Evolutionary conservation across 2,113 vertebrate species (phyloP).

Genomic region (Mormyrus iriodes): DNA sequence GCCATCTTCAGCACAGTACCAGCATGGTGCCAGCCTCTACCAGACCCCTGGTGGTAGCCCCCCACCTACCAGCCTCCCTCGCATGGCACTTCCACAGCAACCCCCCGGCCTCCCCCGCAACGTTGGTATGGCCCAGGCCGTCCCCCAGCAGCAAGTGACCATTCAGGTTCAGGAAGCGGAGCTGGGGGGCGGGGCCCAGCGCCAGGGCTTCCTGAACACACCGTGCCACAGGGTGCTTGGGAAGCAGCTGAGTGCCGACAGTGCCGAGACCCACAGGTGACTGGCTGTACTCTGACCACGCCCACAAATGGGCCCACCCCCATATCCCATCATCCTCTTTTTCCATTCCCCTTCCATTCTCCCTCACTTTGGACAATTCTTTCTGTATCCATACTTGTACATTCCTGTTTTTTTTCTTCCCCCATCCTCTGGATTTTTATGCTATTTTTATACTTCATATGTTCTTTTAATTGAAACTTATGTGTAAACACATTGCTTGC

Average conservation of each 20-base stretch:
- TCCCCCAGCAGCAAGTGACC: constrained; percentile 82
- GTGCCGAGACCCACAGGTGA: constrained; percentile 93
- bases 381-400: constrained; percentile 1
- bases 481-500: background rate
- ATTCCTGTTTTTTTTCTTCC: background rate
- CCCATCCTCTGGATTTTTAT: background rate
- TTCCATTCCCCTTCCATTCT: background rate
- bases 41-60: constrained; percentile 79
- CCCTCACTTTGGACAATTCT: background rate
- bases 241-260: constrained; percentile 96
- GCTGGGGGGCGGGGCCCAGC: constrained; percentile 65
- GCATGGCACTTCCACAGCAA: constrained; percentile 60
- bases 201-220: constrained; percentile 75
- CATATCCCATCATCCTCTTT: constrained; percentile 4
- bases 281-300: constrained; percentile 9
- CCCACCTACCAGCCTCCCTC: constrained; percentile 76
- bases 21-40: constrained; percentile 70
- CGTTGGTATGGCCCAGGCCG: constrained; percentile 50
- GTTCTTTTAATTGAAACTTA: background rate
- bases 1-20: constrained; percentile 76
- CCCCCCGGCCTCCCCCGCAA: constrained; percentile 42
- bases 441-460: background rate
- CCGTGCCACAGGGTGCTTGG: constrained; percentile 87
- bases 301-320: background rate
- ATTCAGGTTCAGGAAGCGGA: constrained; percentile 93